Evolutionary conservation across 2,113 vertebrate species (phyloP), one percentile per base, ranked within the genome.

Genomic region (Corynorhinus townsendii): DNA sequence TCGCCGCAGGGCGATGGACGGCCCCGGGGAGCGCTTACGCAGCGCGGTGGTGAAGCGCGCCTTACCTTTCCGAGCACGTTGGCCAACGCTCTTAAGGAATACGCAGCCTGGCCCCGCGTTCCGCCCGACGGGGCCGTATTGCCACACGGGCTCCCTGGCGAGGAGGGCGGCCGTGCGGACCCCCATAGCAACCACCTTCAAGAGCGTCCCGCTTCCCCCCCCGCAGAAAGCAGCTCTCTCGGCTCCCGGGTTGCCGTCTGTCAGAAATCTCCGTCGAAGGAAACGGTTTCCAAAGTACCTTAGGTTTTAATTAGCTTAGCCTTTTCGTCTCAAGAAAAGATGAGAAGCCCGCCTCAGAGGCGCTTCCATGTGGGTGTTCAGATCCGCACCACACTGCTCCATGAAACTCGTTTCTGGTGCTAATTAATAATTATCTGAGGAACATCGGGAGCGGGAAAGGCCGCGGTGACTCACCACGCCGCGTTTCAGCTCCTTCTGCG

Each of bases 271-370:
- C 95, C 94, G 95, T 95, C 95, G 95, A 97, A 96, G 95, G 75
- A 95, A 96, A 95, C 64, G 95, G 93, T 83, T 97, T 94, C 77
- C 92, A 92, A 97, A 94, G 93, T 90, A 95, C 85, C 96, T 96
- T 97, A 86, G 81, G 77, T 96, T 96, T 97, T 97, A 97, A 97
- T 97, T 96, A 95, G 93, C 90, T 97, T 96, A 95, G 95, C 95
- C 97, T 96, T 97, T 97, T 95, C 95, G 96, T 96, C 95, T 95
- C 95, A 93, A 97, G 92, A 93, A 96, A 97, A 66, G 87, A 95
- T 43, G 10, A 95, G 92, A 94, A 93, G 59, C 0, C 95, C 91
- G 88, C 45, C 24, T 89, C 95, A 94, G 91, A 84, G 93, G 87
- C 19, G 38, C 83, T 97, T 96, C 84, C 93, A 94, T 92, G 95